Percentiles rank a stretch among this genome's conserved stretches.
Conservation (phyloP, 2,797 vertebrate species). For the Halcyon chelicuti region DNA sequence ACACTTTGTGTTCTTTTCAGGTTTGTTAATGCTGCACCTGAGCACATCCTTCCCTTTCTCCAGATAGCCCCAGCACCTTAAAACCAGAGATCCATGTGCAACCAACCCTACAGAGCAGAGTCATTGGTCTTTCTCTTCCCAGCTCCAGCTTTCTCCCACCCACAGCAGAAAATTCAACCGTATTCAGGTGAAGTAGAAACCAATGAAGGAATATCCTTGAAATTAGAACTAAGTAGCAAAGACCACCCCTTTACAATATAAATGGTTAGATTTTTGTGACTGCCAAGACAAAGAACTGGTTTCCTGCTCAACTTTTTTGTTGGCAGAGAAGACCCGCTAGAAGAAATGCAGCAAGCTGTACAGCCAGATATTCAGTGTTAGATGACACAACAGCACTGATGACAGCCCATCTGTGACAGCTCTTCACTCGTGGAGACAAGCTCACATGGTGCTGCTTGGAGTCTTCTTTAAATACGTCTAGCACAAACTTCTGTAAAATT, state of each 20-base stretch:
- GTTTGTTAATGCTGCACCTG: not conserved
- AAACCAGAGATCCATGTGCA: rapidly evolving
- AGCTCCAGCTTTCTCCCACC: not conserved
- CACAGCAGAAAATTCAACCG: not conserved
- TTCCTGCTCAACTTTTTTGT: not conserved
- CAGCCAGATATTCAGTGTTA: not conserved
- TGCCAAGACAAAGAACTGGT: not conserved
- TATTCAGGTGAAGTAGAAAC: not conserved
- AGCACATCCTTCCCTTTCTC: rapidly evolving
- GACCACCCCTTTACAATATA: not conserved
- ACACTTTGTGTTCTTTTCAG: not conserved
- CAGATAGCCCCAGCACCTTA: not conserved
- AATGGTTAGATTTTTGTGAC: not conserved
- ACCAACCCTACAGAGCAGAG: not conserved
- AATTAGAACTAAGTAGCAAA: not conserved
- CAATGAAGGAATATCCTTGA: not conserved
- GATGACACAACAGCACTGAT: not conserved
- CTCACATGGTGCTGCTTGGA: not conserved
- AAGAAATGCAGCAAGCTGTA: not conserved
- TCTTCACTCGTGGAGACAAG: not conserved
- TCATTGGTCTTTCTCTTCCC: not conserved
- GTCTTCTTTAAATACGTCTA: not conserved
- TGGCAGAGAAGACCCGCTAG: not conserved
- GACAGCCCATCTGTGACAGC: not conserved
- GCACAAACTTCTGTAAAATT: not conserved